These are phyloP conservation scores for Omphaloscelis lunosa DNA, from an alignment of 2,888 invertebrate genomes.

Conservation along the genomic window DNA sequence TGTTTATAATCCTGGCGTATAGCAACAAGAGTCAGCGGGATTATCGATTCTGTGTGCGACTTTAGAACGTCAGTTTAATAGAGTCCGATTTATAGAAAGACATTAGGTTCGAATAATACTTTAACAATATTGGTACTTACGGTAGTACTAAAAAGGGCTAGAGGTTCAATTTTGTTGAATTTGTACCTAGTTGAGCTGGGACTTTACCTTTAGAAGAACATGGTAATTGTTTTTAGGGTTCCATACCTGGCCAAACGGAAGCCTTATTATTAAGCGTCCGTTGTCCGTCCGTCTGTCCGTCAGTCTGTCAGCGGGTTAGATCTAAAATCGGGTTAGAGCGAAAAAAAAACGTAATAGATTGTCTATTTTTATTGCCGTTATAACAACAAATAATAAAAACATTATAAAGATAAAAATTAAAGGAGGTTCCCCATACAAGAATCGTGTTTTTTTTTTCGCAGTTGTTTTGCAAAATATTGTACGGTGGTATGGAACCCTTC, in stretches of 20 bases:
- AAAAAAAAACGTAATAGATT: too few relatives aligned
- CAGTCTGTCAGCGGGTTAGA: not conserved
- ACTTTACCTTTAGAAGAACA: slow-evolving; percentile 3
- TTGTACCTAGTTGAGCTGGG: slow-evolving; percentile 4
- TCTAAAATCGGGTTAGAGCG: too few relatives aligned
- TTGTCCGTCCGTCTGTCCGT: not conserved
- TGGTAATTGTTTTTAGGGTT: not conserved
- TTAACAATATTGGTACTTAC: slow-evolving; percentile 34
- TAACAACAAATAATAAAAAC: too few relatives aligned
- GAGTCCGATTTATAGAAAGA: slow-evolving; percentile 49
- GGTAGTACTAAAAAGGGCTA: slow-evolving; percentile 2
- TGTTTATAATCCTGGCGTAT: slow-evolving; percentile 24
- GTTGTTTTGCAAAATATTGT: too few relatives aligned
- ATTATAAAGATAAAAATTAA: too few relatives aligned
- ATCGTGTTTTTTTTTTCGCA: too few relatives aligned
- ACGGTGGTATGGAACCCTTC: too few relatives aligned
- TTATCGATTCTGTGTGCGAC: slow-evolving; percentile 27
- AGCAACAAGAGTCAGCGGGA: slow-evolving; percentile 41
- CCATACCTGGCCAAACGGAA: too few relatives aligned
- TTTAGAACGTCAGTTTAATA: slow-evolving; percentile 43
- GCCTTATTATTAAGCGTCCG: too few relatives aligned
- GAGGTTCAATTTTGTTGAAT: slow-evolving; percentile 8
- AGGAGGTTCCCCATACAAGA: too few relatives aligned
- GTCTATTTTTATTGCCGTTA: too few relatives aligned
- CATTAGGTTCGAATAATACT: slow-evolving; percentile 36